These are phyloP conservation scores for Polyommatus iphigenia DNA, from an alignment of 2,888 invertebrate genomes.

Conservation along the genomic window DNA sequence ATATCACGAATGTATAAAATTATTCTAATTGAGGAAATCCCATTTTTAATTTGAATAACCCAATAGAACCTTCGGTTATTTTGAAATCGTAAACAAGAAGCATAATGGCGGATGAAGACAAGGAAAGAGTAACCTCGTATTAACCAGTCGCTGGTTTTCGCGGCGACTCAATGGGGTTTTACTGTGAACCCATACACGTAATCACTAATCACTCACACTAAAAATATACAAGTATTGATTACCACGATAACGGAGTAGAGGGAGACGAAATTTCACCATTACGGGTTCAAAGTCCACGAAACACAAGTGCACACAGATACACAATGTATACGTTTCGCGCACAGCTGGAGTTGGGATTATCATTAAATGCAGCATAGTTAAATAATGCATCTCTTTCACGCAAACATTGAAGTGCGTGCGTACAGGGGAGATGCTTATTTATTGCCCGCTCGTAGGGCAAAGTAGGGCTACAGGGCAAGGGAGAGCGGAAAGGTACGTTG, in stretches of 20 bases:
- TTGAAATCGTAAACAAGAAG: not conserved
- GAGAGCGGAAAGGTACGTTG: slow-evolving; percentile 76
- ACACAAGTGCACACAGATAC: slow-evolving; percentile 58
- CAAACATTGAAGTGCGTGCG: slow-evolving; percentile 54
- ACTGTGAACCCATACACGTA: slow-evolving; percentile 16
- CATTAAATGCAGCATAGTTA: slow-evolving; percentile 60
- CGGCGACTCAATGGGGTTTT: not conserved
- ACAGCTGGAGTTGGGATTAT: slow-evolving; percentile 61
- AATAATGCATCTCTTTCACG: slow-evolving; percentile 72
- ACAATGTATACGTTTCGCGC: slow-evolving; percentile 61
- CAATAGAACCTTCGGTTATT: not conserved
- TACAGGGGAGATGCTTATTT: slow-evolving; percentile 61
- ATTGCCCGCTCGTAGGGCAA: slow-evolving; percentile 66
- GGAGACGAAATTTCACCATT: slow-evolving; percentile 65
- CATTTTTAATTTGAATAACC: not conserved
- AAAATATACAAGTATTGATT: slow-evolving; percentile 54
- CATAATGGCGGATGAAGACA: not conserved
- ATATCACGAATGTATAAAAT: not conserved
- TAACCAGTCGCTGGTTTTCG: not conserved
- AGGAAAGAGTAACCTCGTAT: slow-evolving; percentile 1
- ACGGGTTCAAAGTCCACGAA: slow-evolving; percentile 75
- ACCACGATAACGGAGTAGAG: slow-evolving; percentile 55
- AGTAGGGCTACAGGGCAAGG: slow-evolving; percentile 79
- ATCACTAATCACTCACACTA: slow-evolving; percentile 27
- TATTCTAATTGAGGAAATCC: slow-evolving; percentile 15